These are phyloP conservation scores for Xiphorhynchus elegans DNA, from an alignment of 2,113 vertebrate species.

Conservation along the genomic window DNA sequence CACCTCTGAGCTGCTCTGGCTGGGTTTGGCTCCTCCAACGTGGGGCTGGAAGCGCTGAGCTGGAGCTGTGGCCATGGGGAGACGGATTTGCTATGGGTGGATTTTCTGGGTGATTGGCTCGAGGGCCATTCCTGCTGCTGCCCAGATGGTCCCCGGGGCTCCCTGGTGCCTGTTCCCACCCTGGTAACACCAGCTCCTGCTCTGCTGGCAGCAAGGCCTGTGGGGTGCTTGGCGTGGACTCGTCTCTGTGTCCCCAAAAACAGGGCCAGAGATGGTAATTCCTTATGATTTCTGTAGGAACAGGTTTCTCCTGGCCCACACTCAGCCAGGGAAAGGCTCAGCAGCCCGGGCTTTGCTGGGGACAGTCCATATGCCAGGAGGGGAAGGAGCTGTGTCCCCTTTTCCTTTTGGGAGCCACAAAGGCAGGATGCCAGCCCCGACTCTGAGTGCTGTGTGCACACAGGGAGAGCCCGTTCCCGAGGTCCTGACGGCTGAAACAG, in stretches of 20 bases:
- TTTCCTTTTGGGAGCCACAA: neutral
- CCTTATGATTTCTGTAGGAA: neutral
- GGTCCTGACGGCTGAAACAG: fast-evolving
- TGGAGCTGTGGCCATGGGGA: neutral
- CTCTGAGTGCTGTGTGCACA: fast-evolving
- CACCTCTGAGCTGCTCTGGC: neutral
- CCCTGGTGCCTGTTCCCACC: neutral
- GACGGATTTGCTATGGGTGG: neutral
- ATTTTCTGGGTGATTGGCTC: neutral
- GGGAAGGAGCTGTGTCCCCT: fast-evolving
- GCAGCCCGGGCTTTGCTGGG: fast-evolving
- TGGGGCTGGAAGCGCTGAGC: neutral
- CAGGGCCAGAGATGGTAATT: neutral
- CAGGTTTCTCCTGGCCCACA: neutral
- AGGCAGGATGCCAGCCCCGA: fast-evolving
- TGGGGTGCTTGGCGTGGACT: neutral
- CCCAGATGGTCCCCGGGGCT: neutral
- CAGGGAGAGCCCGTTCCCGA: neutral
- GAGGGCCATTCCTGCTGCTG: neutral
- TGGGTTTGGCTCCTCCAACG: neutral
- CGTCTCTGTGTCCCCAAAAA: neutral
- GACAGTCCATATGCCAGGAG: neutral
- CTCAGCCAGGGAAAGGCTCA: neutral
- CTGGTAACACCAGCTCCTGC: neutral
- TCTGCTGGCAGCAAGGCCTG: fast-evolving